Base-by-base conservation (phyloP, 1,140 invertebrate genomes). In the Drosophila pandora region DNA sequence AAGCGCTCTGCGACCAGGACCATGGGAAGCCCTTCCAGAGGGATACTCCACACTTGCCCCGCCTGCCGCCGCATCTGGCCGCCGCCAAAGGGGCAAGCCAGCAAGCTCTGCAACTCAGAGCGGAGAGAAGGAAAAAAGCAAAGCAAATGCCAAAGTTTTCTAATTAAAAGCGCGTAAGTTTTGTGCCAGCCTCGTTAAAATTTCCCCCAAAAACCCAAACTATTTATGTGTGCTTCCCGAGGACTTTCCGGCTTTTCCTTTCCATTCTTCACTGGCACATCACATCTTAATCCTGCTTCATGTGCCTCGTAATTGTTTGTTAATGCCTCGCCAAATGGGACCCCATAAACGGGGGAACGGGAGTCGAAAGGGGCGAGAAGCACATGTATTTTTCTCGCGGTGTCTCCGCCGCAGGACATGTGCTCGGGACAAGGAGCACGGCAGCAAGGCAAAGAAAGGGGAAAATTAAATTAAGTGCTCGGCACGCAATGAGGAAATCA, bases 91-190 rank as follows among this genome's bases (percentile, higher is more conserved):
- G 23, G 57, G 34, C 50, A 39, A 61, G 50, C 37, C 25, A 55
- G 39, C 23, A 57, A 58, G 37, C 59, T 10, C 48, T 34, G 13
- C 13, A 41, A 41, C n/a, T 0, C 39, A 13, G 13, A 3, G 3
- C 3, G 34, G 39, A 23, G 39, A 10, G n/a, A 13, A 28, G 43
- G 34, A 69, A 69, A 68, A 67, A 69, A 47, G 32, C 49, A 55
- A 70, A 80, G 76, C 54, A 81, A 81, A 80, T 81, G 74, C 69
- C 45, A 85, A 85, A 85, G 73, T 85, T 85, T 85, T 82, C 82
- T 87, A 85, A 85, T 85, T 85, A 85, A 85, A 85, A 87, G 81
- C 62, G 82, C 78, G 47, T 65, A 85, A 83, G 70, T 84, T 84
- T 81, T 62, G 56, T 41, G 58, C 50, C 70, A 56, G 55, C 58